Evolutionary conservation across 2,113 vertebrate genomes (phyloP).

Genomic region (Cinclus mexicanus): DNA sequence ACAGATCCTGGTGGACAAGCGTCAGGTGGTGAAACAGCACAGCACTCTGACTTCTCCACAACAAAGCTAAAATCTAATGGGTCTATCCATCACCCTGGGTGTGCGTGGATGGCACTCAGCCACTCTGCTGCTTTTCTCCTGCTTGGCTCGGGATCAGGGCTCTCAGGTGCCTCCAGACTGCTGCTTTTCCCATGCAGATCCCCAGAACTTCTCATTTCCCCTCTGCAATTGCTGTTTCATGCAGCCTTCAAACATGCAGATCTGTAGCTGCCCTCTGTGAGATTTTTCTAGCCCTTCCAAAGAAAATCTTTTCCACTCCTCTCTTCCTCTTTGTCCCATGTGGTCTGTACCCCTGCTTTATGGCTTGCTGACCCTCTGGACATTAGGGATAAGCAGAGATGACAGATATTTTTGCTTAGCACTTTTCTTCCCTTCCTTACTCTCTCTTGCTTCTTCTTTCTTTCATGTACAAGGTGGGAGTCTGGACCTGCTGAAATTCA

Average conservation of each 20-base stretch:
- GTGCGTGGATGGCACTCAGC: neutral
- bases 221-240: neutral
- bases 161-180: neutral
- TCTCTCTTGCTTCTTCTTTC: neutral
- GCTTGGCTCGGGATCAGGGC: neutral
- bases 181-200: neutral
- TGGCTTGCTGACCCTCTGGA: neutral
- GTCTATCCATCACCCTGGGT: neutral
- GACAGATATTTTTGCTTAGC: neutral
- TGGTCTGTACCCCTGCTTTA: neutral
- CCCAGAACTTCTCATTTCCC: neutral
- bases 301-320: neutral
- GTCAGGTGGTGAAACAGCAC: accelerated
- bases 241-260: neutral
- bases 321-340: neutral
- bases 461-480: neutral
- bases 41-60: neutral
- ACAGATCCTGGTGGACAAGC: neutral
- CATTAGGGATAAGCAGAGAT: neutral
- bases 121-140: neutral
- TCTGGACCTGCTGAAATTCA: neutral
- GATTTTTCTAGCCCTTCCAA: neutral
- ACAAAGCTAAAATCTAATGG: neutral
- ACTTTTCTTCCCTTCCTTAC: neutral
- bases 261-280: neutral